Conservation (phyloP, 2,797 vertebrate species). For the Onychomys torridus region DNA sequence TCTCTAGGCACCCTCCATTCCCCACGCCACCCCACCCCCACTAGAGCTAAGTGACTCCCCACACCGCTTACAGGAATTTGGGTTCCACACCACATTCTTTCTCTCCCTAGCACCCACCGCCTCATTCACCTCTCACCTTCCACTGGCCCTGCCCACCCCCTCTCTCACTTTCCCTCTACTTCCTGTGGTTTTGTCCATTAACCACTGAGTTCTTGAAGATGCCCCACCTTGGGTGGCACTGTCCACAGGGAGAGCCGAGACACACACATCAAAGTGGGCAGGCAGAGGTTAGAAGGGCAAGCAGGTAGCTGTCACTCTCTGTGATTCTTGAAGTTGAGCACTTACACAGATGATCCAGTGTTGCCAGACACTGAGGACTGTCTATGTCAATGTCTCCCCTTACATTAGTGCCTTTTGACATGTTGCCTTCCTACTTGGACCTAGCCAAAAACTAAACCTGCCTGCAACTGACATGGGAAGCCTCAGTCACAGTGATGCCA, state of each 20-base stretch:
- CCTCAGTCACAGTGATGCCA: neutral
- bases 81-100: neutral
- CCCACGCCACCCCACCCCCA: too few species aligned
- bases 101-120: neutral
- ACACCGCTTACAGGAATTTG: neutral
- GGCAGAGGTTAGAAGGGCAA: neutral
- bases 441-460: constrained; percentile 45
- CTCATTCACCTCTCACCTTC: neutral
- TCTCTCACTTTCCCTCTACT: neutral
- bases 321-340: neutral
- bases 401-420: neutral
- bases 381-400: neutral
- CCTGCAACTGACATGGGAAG: neutral
- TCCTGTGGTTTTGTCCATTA: neutral
- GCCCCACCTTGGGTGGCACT: neutral
- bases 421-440: neutral
- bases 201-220: neutral
- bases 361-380: neutral
- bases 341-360: neutral
- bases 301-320: neutral
- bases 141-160: neutral
- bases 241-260: neutral
- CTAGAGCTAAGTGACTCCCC: neutral
- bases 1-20: neutral
- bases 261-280: neutral